These are phyloP conservation scores for Melanostoma scalare DNA, from an alignment of 2,888 invertebrate genomes.

Conservation along the genomic window DNA sequence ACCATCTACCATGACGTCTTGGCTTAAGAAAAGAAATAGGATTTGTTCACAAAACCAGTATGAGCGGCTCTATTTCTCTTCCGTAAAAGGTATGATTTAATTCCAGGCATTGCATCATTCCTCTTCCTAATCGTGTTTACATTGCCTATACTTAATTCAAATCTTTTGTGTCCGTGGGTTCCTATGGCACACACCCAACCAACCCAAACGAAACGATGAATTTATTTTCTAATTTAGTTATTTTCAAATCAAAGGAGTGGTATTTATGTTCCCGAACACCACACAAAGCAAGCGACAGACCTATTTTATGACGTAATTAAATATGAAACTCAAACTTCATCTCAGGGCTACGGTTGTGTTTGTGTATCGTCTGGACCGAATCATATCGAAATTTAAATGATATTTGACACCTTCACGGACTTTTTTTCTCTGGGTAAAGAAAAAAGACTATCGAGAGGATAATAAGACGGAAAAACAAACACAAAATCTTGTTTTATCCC, in stretches of 20 bases:
- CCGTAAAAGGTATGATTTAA: not conserved
- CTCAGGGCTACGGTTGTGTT: not conserved
- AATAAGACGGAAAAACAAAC: conserved; percentile 38
- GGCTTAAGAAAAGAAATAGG: no score
- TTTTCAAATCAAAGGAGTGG: conserved; percentile 51
- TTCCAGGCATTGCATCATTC: not conserved
- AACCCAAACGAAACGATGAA: conserved; percentile 21
- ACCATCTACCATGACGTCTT: no score
- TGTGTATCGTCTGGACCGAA: conserved; percentile 1
- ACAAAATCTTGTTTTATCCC: not conserved
- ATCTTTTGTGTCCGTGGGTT: conserved; percentile 32
- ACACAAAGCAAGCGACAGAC: conserved; percentile 1
- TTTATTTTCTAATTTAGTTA: conserved; percentile 61
- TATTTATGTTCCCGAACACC: conserved; percentile 39
- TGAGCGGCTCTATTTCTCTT: not conserved
- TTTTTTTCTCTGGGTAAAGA: not conserved
- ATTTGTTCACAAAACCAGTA: no score
- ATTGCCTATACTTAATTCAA: conserved; percentile 17
- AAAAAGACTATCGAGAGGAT: conserved; percentile 7
- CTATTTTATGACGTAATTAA: conserved; percentile 69
- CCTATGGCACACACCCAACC: conserved; percentile 8
- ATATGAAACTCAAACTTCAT: conserved; percentile 35
- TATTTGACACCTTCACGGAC: conserved; percentile 58
- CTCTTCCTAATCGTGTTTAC: conserved; percentile 14
- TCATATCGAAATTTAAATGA: conserved; percentile 55